Base-by-base conservation (phyloP, 2,797 vertebrate species). In the Falco cherrug region DNA sequence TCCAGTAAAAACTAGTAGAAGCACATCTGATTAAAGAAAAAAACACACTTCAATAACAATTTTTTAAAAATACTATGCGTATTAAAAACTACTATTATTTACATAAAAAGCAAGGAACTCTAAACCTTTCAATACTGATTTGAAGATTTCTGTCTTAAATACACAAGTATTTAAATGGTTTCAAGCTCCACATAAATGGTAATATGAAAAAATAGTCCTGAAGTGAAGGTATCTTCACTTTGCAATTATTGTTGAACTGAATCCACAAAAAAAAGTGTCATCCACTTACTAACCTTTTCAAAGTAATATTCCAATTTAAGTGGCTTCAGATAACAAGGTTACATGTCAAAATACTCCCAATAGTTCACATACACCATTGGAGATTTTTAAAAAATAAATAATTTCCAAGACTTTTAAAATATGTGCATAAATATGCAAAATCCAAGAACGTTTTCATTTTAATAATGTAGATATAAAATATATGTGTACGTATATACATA, bases 401-500 rank as follows among this genome's bases (percentile, higher is more conserved):
- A 10, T 48, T 80, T 48, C 50, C 14, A 61, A 51, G 1, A 56
- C 13, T 64, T 65, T 43, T 15, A 43, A 43, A 43, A 43, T 43
- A 43, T 81, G 78, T 76, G 57, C 20, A 6, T 51, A 45, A 47
- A 41, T 74, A 84, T 33, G 20, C 24, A 88, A 91, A 81, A 21
- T 16, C 41, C 41, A 43, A 29, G 6, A 22, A 76, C 26, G 1
- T 60, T 35, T 87, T 68, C 6, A 28, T 43, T 79, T 76, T 20
- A 81, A 37, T 17, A 47, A 56, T 18, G 2, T 14, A 63, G 8
- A 4, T 33, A 45, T n/a, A 41, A 71, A 7, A 43, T 16, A 33
- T 3, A 39, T 5, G 22, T 26, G 3, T n/a, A 3, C 24, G 4
- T 22, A 53, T 25, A 16, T 2, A 33, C 3, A 60, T 20, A 61